These are phyloP conservation scores for Diogma glabrata DNA, from an alignment of 2,888 invertebrate species.

Conservation along the genomic window DNA sequence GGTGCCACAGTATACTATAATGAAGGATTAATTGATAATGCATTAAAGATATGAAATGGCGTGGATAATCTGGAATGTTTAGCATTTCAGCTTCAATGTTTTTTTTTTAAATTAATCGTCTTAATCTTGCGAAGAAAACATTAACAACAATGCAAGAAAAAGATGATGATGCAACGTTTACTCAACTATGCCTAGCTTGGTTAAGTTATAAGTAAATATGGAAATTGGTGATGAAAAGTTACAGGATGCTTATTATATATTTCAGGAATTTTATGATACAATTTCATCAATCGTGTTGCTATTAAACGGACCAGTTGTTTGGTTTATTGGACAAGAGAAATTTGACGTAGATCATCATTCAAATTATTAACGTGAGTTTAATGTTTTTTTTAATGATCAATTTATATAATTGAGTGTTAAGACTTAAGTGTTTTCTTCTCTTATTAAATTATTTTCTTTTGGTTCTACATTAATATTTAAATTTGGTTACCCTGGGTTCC, in stretches of 20 bases:
- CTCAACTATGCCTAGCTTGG: constrained; percentile 94
- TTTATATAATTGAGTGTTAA: too few species aligned
- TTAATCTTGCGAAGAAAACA: constrained; percentile 87
- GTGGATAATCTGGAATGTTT: constrained; percentile 78
- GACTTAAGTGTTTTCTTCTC: too few species aligned
- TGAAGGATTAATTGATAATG: too few species aligned
- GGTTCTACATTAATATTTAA: too few species aligned
- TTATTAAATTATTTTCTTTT: too few species aligned
- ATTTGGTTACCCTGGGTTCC: too few species aligned
- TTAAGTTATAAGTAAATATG: too few species aligned
- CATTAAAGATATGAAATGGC: too few species aligned
- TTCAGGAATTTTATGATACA: constrained; percentile 92
- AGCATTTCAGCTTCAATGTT: constrained; percentile 73
- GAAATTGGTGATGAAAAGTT: constrained; percentile 81
- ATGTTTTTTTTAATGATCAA: too few species aligned
- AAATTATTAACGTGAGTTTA: too few species aligned
- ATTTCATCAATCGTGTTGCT: constrained; percentile 70
- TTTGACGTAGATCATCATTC: too few species aligned
- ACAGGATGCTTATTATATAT: constrained; percentile 96
- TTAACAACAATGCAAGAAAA: constrained; percentile 86
- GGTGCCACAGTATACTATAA: too few species aligned
- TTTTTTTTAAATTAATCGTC: constrained; percentile 78
- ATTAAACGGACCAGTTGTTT: constrained; percentile 85
- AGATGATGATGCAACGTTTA: constrained; percentile 94
- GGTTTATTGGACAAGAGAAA: constrained; percentile 70